Base-by-base conservation (phyloP, 2,113 vertebrate species). In the Podocnemis expansa region DNA sequence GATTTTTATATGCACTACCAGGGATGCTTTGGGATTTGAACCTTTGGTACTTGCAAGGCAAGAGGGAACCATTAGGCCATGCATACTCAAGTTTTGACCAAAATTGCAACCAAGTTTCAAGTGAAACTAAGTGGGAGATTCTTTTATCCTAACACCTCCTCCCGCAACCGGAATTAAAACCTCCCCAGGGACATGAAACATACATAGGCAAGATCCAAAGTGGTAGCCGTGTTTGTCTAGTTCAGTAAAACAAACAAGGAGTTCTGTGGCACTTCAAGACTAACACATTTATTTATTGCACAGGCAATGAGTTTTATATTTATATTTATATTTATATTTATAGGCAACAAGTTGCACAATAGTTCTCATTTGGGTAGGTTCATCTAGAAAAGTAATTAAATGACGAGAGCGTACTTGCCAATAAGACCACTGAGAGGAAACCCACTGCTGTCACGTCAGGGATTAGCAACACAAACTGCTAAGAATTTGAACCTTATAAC, bases 181-280 rank as follows among this genome's bases (percentile, higher is more conserved):
- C 10, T 88, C 16, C 29, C 52, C 91, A 88, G 41, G 12, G 43
- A 96, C 13, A 93, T 92, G 56, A 70, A 88, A 80, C 47, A 84
- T 86, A 82, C 49, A 82, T 13, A 88, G 95, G 58, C 3, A 58
- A 92, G 93, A 86, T 94, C n/a, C n/a, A n/a, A n/a, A n/a, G n/a
- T n/a, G n/a, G n/a, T n/a, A n/a, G n/a, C n/a, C n/a, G n/a, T n/a
- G n/a, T n/a, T n/a, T n/a, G n/a, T n/a, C n/a, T n/a, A n/a, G n/a
- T n/a, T n/a, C n/a, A n/a, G n/a, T n/a, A n/a, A n/a, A n/a, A n/a
- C n/a, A n/a, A n/a, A n/a, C n/a, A n/a, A n/a, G n/a, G n/a, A n/a
- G n/a, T n/a, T n/a, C n/a, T n/a, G n/a, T n/a, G n/a, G n/a, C n/a
- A n/a, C n/a, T n/a, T n/a, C n/a, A n/a, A n/a, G n/a, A n/a, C n/a